Evolutionary conservation across 1,140 invertebrate genomes (phyloP).

Genomic region (Rhagoletis zephyria): DNA sequence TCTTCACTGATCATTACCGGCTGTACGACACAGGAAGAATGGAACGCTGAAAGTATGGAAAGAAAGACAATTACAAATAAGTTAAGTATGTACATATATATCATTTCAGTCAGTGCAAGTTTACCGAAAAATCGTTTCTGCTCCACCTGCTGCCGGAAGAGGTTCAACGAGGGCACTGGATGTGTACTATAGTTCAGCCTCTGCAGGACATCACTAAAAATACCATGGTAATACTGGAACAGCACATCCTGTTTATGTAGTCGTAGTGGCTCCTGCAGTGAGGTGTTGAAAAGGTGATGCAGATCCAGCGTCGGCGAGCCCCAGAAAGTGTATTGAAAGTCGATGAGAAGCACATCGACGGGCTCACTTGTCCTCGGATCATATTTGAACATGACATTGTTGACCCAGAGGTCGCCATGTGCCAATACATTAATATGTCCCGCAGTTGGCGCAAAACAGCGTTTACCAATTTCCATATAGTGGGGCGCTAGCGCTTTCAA

Average conservation of each 20-base stretch:
- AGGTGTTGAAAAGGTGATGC: constrained; percentile 70
- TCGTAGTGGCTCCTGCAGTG: constrained; percentile 64
- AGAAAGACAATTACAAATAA: background rate
- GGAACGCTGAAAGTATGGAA: constrained; percentile 61
- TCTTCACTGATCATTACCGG: constrained; percentile 68
- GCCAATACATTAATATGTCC: constrained; percentile 78
- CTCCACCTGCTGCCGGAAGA: constrained; percentile 64
- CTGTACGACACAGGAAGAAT: constrained; percentile 65
- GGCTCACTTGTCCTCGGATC: constrained; percentile 72
- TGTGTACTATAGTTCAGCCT: constrained; percentile 64
- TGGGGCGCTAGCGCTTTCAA: constrained; percentile 63
- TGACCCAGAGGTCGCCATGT: constrained; percentile 80
- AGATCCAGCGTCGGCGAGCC: constrained; percentile 70
- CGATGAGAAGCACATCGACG: constrained; percentile 73
- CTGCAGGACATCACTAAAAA: constrained; percentile 62
- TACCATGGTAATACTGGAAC: constrained; percentile 65
- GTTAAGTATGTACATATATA: background rate
- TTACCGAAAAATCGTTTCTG: constrained; percentile 68
- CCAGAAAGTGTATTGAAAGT: constrained; percentile 71
- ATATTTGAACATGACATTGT: constrained; percentile 81
- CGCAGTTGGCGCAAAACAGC: constrained; percentile 65
- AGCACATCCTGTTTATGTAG: constrained; percentile 62
- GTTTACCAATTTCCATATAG: constrained; percentile 68
- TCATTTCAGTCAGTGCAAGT: constrained; percentile 21
- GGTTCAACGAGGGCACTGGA: constrained; percentile 64